Percentiles rank a stretch among this genome's conserved stretches.
Evolutionary conservation across 2,797 vertebrate species (phyloP).

Genomic region (Capromys pilorides): DNA sequence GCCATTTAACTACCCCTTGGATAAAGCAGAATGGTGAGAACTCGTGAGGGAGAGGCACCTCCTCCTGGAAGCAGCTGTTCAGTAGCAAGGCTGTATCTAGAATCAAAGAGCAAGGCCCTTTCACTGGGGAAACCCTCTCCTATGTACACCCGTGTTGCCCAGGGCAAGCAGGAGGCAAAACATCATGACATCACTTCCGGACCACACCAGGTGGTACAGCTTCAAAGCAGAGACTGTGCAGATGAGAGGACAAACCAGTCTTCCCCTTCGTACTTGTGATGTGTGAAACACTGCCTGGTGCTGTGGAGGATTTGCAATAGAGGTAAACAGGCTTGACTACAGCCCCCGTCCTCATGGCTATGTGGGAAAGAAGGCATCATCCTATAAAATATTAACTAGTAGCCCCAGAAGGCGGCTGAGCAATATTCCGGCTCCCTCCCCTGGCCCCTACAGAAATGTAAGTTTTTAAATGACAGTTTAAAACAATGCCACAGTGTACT

Average conservation of each 20-base stretch:
- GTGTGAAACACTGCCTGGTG: background rate
- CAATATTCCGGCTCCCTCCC: background rate
- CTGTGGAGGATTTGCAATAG: background rate
- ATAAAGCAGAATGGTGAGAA: background rate
- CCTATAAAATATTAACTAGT: background rate
- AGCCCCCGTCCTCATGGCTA: background rate
- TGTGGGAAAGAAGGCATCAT: background rate
- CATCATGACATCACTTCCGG: background rate
- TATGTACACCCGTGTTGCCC: background rate
- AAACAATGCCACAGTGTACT: background rate
- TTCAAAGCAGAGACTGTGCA: background rate
- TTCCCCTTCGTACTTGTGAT: background rate
- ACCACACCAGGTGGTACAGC: background rate
- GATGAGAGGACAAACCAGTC: background rate
- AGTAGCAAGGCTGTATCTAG: background rate
- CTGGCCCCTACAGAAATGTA: background rate
- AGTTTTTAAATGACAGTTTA: constrained; percentile 19
- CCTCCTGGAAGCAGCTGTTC: constrained; percentile 7
- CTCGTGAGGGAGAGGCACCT: background rate
- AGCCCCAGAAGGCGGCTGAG: background rate
- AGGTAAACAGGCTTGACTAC: background rate
- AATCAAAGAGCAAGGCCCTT: background rate
- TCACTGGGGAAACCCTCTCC: background rate
- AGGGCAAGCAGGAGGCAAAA: background rate
- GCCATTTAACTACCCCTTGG: background rate